Conservation (phyloP, 1,140 invertebrate species). For the Thalassaphorura encarpata region DNA sequence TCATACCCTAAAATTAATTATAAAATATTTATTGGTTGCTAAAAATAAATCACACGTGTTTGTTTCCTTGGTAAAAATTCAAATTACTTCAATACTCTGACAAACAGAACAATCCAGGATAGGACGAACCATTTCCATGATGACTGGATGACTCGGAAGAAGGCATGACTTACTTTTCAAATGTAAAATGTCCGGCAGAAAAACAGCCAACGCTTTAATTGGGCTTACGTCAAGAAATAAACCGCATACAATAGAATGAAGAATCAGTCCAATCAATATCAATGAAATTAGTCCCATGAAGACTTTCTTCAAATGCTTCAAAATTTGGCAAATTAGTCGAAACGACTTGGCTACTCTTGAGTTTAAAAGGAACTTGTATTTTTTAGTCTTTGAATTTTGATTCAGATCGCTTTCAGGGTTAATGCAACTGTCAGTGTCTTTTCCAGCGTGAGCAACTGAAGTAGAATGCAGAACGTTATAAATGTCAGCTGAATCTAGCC, state of each 20-base stretch:
- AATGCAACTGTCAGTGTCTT: not conserved
- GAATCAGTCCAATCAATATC: not conserved
- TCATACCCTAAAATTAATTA: not conserved
- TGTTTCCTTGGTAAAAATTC: not conserved
- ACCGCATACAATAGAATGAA: not conserved
- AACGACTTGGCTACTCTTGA: too few species aligned
- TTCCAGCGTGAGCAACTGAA: too few species aligned
- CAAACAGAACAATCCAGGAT: conserved; percentile 25
- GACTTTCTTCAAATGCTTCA: too few species aligned
- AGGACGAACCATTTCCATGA: conserved; percentile 26
- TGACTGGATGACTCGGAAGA: conserved; percentile 22
- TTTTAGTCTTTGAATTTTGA: not conserved
- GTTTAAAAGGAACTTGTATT: too few species aligned
- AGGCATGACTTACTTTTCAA: too few species aligned
- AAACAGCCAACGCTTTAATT: not conserved
- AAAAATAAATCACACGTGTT: not conserved
- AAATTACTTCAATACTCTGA: conserved; percentile 3
- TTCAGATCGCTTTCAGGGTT: not conserved
- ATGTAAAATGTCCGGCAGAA: too few species aligned
- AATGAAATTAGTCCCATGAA: not conserved
- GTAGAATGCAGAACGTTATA: conserved; percentile 18
- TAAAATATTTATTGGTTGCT: not conserved
- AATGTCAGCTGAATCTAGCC: conserved; percentile 20
- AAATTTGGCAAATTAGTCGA: too few species aligned
- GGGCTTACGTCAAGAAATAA: not conserved